A percentile compares a stretch with the other conserved stretches of the same genome.
These are phyloP conservation scores for Troglohyphantes excavatus DNA, from an alignment of 2,888 invertebrate genomes.

Conservation along the genomic window DNA sequence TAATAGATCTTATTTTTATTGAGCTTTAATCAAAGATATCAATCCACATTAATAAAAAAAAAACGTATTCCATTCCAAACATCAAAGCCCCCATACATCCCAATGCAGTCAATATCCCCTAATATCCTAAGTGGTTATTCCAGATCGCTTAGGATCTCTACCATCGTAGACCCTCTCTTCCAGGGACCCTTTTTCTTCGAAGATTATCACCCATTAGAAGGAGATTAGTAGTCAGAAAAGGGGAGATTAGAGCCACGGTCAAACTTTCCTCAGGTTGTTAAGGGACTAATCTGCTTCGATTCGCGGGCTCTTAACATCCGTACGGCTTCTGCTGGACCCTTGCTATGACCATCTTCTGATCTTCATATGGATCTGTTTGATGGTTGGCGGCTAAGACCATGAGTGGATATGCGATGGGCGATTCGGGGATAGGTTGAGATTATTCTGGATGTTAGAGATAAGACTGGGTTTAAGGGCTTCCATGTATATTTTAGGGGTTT, in stretches of 20 bases:
- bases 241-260: slow-evolving; percentile 33
- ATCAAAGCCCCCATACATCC: too few species aligned
- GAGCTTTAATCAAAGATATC: too few species aligned
- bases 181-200: slow-evolving; percentile 11
- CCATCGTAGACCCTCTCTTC: slow-evolving; percentile 1
- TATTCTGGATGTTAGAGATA: neutral
- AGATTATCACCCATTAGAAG: slow-evolving; percentile 68
- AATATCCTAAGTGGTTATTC: slow-evolving; percentile 15
- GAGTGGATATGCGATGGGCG: neutral
- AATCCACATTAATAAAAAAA: too few species aligned
- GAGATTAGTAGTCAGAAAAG: slow-evolving; percentile 63
- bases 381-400: slow-evolving; percentile 7
- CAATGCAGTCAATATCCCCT: neutral
- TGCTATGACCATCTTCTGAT: slow-evolving; percentile 9
- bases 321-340: slow-evolving; percentile 21
- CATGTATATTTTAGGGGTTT: too few species aligned
- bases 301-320: slow-evolving; percentile 41
- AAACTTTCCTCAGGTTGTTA: slow-evolving; percentile 54
- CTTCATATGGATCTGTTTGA: slow-evolving; percentile 28
- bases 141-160: slow-evolving; percentile 2
- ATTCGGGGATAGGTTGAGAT: neutral
- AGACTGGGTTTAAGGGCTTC: too few species aligned
- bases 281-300: slow-evolving; percentile 44
- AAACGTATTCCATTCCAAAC: too few species aligned
- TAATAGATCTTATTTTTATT: too few species aligned